Evolutionary conservation across 1,140 invertebrate species (phyloP).

Genomic region (Anoplolepis gracilipes): DNA sequence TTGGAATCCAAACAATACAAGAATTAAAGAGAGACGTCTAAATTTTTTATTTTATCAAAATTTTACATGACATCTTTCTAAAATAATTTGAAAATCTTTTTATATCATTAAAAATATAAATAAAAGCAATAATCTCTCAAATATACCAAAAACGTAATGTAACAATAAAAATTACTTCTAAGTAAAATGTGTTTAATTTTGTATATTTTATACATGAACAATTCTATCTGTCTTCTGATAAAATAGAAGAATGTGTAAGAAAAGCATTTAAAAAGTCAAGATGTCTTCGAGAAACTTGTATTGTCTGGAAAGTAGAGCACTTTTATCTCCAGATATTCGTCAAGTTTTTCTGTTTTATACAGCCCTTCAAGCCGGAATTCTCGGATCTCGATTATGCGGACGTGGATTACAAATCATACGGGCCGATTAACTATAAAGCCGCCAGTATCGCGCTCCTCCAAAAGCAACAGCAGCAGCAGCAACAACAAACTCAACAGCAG

Average conservation of each 20-base stretch:
- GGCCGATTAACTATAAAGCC: slow-evolving; percentile 96
- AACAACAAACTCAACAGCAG: slow-evolving; percentile 73
- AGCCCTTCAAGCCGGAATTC: slow-evolving; percentile 90
- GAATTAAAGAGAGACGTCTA: slow-evolving; percentile 25
- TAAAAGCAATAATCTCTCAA: background rate
- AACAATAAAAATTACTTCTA: background rate
- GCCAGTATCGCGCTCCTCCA: slow-evolving; percentile 89
- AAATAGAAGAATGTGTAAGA: background rate
- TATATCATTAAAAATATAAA: background rate
- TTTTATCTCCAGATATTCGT: slow-evolving; percentile 56
- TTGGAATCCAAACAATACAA: slow-evolving; percentile 25
- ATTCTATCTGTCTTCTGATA: background rate
- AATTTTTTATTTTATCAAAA: background rate
- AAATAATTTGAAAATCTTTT: background rate
- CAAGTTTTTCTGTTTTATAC: slow-evolving; percentile 70
- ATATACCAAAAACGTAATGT: background rate
- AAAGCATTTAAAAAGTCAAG: background rate
- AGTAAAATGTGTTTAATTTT: background rate
- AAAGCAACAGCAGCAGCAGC: slow-evolving; percentile 78
- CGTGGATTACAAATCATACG: slow-evolving; percentile 94
- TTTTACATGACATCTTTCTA: background rate
- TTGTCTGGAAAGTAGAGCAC: slow-evolving; percentile 1
- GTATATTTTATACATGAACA: background rate
- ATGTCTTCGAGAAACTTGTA: slow-evolving; percentile 23
- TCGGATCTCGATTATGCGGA: slow-evolving; percentile 95